These are phyloP conservation scores for Catajapyx aquilonaris DNA, from an alignment of 1,140 invertebrate species.

Conservation along the genomic window DNA sequence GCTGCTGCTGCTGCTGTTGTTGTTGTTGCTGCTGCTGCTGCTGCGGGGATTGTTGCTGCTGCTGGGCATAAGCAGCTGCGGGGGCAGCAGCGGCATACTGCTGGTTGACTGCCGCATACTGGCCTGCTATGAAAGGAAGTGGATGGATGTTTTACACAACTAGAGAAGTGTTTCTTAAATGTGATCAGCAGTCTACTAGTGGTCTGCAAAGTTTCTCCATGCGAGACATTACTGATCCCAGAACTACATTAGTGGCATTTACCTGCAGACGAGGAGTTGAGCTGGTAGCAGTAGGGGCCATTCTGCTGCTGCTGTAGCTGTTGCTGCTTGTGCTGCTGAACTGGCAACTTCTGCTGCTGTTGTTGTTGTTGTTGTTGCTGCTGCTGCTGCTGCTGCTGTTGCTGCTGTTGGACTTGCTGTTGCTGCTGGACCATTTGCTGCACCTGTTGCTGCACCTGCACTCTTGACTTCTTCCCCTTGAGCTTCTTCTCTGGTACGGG, in stretches of 20 bases:
- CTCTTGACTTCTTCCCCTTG: slow-evolving; percentile 3
- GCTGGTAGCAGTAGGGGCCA: too few relatives aligned
- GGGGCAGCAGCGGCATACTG: slow-evolving; percentile 2
- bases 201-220: too few relatives aligned
- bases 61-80: slow-evolving; percentile 3
- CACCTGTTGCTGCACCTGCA: slow-evolving; percentile 14
- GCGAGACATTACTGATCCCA: too few relatives aligned
- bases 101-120: neutral
- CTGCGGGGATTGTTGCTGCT: slow-evolving; percentile 8
- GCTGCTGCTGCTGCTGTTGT: slow-evolving; percentile 16
- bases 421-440: slow-evolving; percentile 16
- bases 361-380: slow-evolving; percentile 22
- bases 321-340: slow-evolving; percentile 13
- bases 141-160: slow-evolving; percentile 3
- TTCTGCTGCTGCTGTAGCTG: too few relatives aligned
- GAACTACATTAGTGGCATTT: too few relatives aligned
- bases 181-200: too few relatives aligned
- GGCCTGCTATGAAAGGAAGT: neutral
- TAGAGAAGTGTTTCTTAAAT: too few relatives aligned
- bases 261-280: too few relatives aligned
- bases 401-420: slow-evolving; percentile 22
- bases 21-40: slow-evolving; percentile 15
- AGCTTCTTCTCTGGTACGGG: slow-evolving; percentile 10
- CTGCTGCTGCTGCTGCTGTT: slow-evolving; percentile 24
- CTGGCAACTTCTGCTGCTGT: too few relatives aligned